These are phyloP conservation scores for Criorhina ranunculi DNA, from an alignment of 2,888 invertebrate species.

Conservation along the genomic window DNA sequence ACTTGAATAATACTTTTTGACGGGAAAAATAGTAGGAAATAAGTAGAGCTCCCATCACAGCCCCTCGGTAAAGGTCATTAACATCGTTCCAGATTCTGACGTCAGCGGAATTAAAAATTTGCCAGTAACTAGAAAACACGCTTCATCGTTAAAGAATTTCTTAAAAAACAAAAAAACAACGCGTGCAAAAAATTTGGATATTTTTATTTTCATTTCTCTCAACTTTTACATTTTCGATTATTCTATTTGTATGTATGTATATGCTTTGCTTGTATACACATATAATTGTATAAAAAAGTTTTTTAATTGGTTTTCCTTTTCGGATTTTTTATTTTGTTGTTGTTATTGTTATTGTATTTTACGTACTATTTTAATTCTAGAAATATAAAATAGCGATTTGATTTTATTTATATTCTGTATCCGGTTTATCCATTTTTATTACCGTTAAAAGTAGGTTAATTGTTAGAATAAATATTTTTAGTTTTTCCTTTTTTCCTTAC, in stretches of 20 bases:
- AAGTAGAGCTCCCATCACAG: background rate
- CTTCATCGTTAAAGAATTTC: background rate
- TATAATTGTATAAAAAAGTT: slow-evolving; percentile 34
- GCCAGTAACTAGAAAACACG: background rate
- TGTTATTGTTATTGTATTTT: background rate
- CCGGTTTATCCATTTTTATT: slow-evolving; percentile 4
- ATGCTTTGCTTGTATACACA: slow-evolving; percentile 33
- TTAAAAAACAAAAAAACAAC: background rate
- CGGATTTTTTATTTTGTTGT: background rate
- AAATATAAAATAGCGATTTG: background rate
- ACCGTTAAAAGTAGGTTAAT: slow-evolving; percentile 12
- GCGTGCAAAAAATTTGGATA: slow-evolving; percentile 19
- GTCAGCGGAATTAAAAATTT: background rate
- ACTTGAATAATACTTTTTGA: too few species aligned
- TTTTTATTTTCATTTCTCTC: slow-evolving; percentile 12
- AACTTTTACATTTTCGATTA: slow-evolving; percentile 28
- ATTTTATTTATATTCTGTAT: background rate
- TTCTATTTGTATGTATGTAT: slow-evolving; percentile 7
- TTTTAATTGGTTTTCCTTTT: slow-evolving; percentile 4
- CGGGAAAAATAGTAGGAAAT: too few species aligned
- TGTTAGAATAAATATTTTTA: background rate
- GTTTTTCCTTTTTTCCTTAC: background rate
- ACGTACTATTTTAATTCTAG: background rate
- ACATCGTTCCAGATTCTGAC: background rate
- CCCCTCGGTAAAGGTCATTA: slow-evolving; percentile 6